Conservation (phyloP, 2,797 vertebrate genomes). For the Sarcophilus harrisii region DNA sequence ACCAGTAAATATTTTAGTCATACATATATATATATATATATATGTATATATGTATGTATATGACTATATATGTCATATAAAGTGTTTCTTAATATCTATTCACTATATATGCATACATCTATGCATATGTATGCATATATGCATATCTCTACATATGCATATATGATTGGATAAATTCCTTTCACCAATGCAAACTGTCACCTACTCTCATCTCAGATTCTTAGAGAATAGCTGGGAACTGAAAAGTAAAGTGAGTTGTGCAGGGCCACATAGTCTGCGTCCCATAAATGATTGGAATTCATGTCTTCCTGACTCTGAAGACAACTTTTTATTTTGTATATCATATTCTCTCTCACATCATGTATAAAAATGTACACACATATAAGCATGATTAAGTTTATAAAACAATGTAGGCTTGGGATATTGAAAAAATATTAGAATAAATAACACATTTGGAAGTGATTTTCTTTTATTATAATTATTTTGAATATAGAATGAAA, state of each 20-base stretch:
- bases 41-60: not conserved
- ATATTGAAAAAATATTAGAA: not conserved
- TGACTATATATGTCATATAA: too few species aligned
- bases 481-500: not conserved
- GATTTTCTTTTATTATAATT: not conserved
- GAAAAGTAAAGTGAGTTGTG: not conserved
- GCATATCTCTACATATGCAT: not conserved
- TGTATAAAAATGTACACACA: not conserved
- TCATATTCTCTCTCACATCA: not conserved
- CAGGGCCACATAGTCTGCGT: not conserved
- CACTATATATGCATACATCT: too few species aligned
- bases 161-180: not conserved
- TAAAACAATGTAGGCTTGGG: not conserved
- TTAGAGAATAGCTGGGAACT: not conserved
- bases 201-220: not conserved
- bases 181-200: not conserved
- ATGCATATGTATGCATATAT: not conserved
- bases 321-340: not conserved
- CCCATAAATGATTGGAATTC: not conserved
- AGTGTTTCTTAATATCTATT: too few species aligned
- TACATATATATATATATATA: not conserved
- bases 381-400: not conserved
- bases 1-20: not conserved
- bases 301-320: not conserved
- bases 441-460: not conserved